These are phyloP conservation scores for Cylas formicarius DNA, from an alignment of 1,140 invertebrate species.

Conservation along the genomic window DNA sequence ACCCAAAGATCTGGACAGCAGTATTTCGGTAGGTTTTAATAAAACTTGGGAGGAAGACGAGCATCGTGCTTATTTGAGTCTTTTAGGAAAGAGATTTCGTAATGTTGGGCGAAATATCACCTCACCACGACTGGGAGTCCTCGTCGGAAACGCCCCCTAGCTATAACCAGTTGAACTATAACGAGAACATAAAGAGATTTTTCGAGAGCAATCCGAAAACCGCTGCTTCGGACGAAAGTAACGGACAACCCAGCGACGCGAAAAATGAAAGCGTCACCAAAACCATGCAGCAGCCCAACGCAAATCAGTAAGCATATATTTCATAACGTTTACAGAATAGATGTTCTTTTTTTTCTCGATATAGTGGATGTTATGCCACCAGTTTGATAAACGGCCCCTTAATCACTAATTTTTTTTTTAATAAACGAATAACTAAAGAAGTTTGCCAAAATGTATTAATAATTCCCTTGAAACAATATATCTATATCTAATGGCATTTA, in stretches of 20 bases:
- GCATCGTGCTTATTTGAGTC: slow-evolving; percentile 1
- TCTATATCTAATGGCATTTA: too few species aligned
- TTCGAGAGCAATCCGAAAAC: slow-evolving; percentile 74
- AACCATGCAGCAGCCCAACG: slow-evolving; percentile 25
- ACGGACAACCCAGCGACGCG: slow-evolving; percentile 26
- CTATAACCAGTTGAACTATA: slow-evolving; percentile 82
- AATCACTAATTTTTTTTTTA: too few species aligned
- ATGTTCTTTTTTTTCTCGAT: slow-evolving; percentile 1
- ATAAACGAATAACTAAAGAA: too few species aligned
- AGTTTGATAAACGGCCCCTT: too few species aligned
- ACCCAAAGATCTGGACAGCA: slow-evolving; percentile 47
- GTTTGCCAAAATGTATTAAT: too few species aligned
- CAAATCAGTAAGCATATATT: slow-evolving; percentile 32
- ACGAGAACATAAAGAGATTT: slow-evolving; percentile 77
- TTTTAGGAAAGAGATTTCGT: slow-evolving; percentile 71
- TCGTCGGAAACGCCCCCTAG: slow-evolving; percentile 74
- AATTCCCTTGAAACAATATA: too few species aligned
- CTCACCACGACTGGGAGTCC: slow-evolving; percentile 76
- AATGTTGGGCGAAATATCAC: slow-evolving; percentile 78
- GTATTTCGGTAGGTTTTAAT: slow-evolving; percentile 48
- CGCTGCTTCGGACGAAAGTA: slow-evolving; percentile 45
- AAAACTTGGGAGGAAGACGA: background rate
- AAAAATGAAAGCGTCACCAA: slow-evolving; percentile 36
- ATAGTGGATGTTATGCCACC: slow-evolving; percentile 1
- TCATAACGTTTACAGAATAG: slow-evolving; percentile 2